Base-by-base conservation (phyloP, 2,888 invertebrate genomes). In the Lycophotia porphyrea region DNA sequence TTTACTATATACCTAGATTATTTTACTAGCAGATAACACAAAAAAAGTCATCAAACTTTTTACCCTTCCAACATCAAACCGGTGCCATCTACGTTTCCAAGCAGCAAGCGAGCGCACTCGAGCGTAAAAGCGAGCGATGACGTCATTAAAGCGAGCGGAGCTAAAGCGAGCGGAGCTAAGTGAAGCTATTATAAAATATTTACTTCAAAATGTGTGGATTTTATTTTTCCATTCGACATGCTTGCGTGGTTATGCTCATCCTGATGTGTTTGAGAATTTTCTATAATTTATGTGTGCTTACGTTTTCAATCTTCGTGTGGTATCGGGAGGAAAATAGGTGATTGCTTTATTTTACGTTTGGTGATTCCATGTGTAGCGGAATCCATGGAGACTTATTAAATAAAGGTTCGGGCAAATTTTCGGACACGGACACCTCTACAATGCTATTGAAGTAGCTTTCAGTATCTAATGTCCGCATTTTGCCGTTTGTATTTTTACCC, bases 141-240 rank as follows among this genome's bases (percentile, higher is more conserved):
- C 75, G 81, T 86, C 86, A 84, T 86, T 83, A 84, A 75, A 74
- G 71, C 34, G 39, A 61, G 66, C 69, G 36, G 55, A 79, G 74
- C 79, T 74, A 64, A 71, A 69, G 65, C 31, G 47, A 64, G 81
- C 76, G 11, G 44, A 78, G 76, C 83, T 77, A 83, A 87, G 75
- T 79, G 76, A 78, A 79, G 76, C 77, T 70, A 64, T 80, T 87
- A 82, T 72, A 83, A 79, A 87, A 83, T 87, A 79, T 87, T 80
- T 87, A 70, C 80, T 64, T 65, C 31, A 47, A 66, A 74, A 84
- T 78, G 58, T 72, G 85, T 47, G 72, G 67, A 61, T 78, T 78
- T 77, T 7, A 39, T 64, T 82, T 76, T 76, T 75, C 47, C 63
- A 71, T 84, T 77, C 27, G 66, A 60, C 36, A 52, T 69, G 47